Evolutionary conservation across 2,888 invertebrate species (phyloP), one percentile per base, ranked within the genome.

Genomic region (Mallateleia sp.): DNA sequence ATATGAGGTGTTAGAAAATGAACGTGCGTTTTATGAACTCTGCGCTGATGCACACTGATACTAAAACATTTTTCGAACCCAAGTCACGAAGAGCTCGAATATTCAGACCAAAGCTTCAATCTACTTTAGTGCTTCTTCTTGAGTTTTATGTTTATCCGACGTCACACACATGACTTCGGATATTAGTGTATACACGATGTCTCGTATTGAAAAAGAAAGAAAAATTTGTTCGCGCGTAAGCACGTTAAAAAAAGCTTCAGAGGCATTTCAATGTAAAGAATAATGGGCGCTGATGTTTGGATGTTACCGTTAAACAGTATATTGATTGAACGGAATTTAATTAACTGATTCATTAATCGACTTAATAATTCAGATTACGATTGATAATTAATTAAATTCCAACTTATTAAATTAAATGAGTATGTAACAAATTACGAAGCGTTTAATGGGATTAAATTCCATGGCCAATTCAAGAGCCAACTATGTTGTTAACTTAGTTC

Each of bases 21-120:
- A 34, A 79, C 18, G 72, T 28, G 60, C 74, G 22, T 79, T 79
- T 85, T 72, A 79, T 85, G 79, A 80, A 74, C 79, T 50, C 71
- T 4, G 9, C 28, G 72, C 38, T 58, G 77, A 47, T 82, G 62
- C 64, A 52, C 78, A 20, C 60, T 60, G 77, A 78, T 66, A 67
- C 78, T 79, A 79, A 79, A 74, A 67, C 72, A 66, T 84, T 72
- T 72, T 78, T 25, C 64, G 60, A 78, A 84, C 58, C n/a, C 84
- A 77, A 78, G 84, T 84, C 84, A 84, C 84, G 84, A n/a, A 84
- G 64, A 78, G 75, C 77, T 78, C 64, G 75, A 50, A 86, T 88
- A 89, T 89, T 89, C 87, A 86, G 86, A 56, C 69, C 69, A 52
- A 58, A 79, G 81, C 85, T 89, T 89, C 88, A 89, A 91, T 91